Percentiles rank a stretch among this genome's conserved stretches.
Conservation (phyloP, 30 jellyfish, hydroid and myxozoan genomes). For the Aurelia aurita region DNA sequence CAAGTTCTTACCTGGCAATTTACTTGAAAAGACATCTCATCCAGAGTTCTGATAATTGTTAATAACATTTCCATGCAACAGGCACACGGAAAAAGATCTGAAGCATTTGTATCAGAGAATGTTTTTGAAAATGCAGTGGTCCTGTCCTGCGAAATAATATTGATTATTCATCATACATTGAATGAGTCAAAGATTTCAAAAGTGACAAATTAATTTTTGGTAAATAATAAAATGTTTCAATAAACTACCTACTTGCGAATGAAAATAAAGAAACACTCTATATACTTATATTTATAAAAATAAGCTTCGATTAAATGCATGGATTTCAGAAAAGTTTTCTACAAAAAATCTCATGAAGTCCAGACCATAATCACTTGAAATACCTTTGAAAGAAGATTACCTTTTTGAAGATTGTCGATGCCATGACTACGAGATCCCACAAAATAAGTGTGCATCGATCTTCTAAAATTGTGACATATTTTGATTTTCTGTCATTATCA, state of each 20-base stretch:
- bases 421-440: constrained; percentile 36
- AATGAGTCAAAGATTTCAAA: not conserved
- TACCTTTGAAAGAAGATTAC: not conserved
- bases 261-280: too few relatives aligned
- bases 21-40: constrained; percentile 37
- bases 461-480: constrained; percentile 34
- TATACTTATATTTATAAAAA: too few relatives aligned
- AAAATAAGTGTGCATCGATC: constrained; percentile 30
- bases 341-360: too few relatives aligned
- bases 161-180: too few relatives aligned
- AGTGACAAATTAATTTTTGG: not conserved
- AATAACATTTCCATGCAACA: constrained; percentile 69
- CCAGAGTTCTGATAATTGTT: constrained; percentile 54
- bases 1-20: constrained; percentile 41
- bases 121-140: not conserved
- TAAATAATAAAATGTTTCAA: not conserved
- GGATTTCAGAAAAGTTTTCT: too few relatives aligned
- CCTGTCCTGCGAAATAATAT: not conserved
- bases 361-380: too few relatives aligned
- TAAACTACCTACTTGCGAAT: too few relatives aligned
- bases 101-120: too few relatives aligned
- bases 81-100: constrained; percentile 56
- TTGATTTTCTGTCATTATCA: constrained; percentile 9
- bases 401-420: constrained; percentile 13
- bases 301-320: too few relatives aligned